A percentile compares a stretch with the other conserved stretches of the same genome.
Conservation (phyloP, 2,113 vertebrate species). For the Gymnorhina tibicen region DNA sequence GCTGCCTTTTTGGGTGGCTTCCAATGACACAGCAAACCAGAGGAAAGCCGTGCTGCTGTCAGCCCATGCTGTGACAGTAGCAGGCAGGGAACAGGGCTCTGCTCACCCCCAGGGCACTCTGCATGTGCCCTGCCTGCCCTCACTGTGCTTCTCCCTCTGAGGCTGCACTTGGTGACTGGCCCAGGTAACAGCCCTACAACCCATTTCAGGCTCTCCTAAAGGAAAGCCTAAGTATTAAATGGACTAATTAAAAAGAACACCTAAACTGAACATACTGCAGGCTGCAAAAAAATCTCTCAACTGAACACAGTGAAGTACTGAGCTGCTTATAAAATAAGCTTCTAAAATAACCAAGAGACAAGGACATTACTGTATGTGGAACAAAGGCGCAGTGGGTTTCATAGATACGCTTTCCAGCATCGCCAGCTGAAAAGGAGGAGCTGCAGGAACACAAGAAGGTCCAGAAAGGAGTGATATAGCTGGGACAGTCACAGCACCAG, state of each 20-base stretch:
- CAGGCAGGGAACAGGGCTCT: not conserved
- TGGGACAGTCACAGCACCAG: not conserved
- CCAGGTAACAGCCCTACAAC: not conserved
- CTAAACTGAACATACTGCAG: not conserved
- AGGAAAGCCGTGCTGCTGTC: not conserved
- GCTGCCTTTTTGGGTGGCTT: not conserved
- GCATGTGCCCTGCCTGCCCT: not conserved
- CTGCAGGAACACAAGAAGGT: not conserved
- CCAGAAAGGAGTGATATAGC: not conserved
- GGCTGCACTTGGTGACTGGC: not conserved
- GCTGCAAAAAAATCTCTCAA: not conserved
- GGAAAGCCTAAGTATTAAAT: not conserved
- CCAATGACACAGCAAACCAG: not conserved
- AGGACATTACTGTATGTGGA: not conserved
- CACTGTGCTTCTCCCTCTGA: not conserved
- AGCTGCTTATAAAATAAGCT: not conserved
- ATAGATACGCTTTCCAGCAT: not conserved
- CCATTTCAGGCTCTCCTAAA: not conserved
- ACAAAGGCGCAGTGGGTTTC: not conserved
- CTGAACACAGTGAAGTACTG: not conserved
- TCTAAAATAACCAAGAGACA: not conserved
- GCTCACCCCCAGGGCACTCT: not conserved
- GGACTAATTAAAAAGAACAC: not conserved
- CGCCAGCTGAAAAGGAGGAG: not conserved
- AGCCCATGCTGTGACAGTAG: fast-evolving